These are phyloP conservation scores for Orthosia incerta DNA, from an alignment of 2,888 invertebrate species.

Conservation along the genomic window DNA sequence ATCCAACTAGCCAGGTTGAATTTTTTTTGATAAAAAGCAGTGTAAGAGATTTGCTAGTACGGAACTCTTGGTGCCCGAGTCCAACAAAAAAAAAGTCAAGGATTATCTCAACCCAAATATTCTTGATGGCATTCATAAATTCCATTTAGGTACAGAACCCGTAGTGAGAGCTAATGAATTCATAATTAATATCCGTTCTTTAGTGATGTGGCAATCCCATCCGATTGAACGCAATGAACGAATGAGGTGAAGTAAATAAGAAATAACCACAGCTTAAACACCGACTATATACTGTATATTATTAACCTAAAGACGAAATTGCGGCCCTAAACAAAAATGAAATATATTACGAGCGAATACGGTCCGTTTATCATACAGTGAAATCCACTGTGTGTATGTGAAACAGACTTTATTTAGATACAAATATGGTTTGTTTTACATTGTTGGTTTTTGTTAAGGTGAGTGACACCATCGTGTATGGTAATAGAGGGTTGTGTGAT, in stretches of 20 bases:
- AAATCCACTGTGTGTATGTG: conserved; percentile 26
- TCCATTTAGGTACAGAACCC: conserved; percentile 1
- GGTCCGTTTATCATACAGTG: conserved; percentile 72
- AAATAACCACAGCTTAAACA: conserved; percentile 59
- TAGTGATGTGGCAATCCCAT: conserved; percentile 48
- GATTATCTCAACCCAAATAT: neutral
- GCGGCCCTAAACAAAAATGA: conserved; percentile 71
- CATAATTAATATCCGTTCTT: conserved; percentile 48
- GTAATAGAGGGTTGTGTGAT: conserved; percentile 84
- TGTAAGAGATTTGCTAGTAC: neutral
- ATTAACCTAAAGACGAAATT: conserved; percentile 68
- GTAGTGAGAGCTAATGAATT: conserved; percentile 40
- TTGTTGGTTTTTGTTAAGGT: conserved; percentile 58
- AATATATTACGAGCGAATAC: conserved; percentile 70
- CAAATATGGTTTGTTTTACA: conserved; percentile 66
- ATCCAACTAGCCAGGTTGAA: too few relatives aligned
- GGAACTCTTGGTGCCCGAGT: too few relatives aligned
- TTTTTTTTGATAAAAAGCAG: too few relatives aligned
- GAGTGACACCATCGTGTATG: conserved; percentile 78
- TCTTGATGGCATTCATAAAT: conserved; percentile 29
- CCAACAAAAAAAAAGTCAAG: neutral
- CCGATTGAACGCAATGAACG: conserved; percentile 47
- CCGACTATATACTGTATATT: conserved; percentile 63
- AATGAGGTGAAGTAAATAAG: conserved; percentile 60
- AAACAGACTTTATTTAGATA: conserved; percentile 60